Base-by-base conservation (phyloP, 2,888 invertebrate genomes). In the Lasioglossum oenotherae region DNA sequence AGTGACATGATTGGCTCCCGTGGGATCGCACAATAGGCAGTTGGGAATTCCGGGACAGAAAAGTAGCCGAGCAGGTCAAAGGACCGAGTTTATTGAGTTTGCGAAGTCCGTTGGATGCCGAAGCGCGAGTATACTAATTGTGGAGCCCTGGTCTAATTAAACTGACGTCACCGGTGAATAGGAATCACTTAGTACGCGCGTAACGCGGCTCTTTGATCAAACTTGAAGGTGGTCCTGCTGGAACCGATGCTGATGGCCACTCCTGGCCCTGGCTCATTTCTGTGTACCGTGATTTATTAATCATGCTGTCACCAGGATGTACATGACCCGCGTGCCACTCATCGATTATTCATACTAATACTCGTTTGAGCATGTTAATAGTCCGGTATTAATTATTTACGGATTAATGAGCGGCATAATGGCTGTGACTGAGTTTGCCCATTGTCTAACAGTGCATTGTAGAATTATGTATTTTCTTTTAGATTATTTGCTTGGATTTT, bases 71-170 rank as follows among this genome's bases (percentile, higher is more conserved):
- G 14, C 14, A 38, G 67, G 69, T 87, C 88, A 88, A 88, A 88
- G 88, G 82, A 64, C 57, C 38, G 23, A 41, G 67, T 41, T 84
- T 81, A 85, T 89, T 72, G 82, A 89, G 85, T 89, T 89, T 85
- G 38, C 81, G 10, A 73, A 87, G 87, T 88, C 82, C 27, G 74
- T 35, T 53, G 67, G 74, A 64, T 77, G 74, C 53, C 69, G 72
- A 67, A 41, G 46, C 53, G 53, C 31, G 35, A 60, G 75, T 78
- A n/a, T 76, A 78, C 80, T 80, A 86, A 85, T 86, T 81, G 78
- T 80, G 38, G 64, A 72, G 69, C 67, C 67, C 67, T 57, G 53
- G 49, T 85, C 78, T 89, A 87, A 89, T 89, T 89, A 89, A 87
- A 87, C 78, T 53, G 72, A 80, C 72, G 41, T 53, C 64, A 44